phyloP scores from a whole-genome alignment of 2,113 vertebrate genomes.

The Platysternon megacephalum region DNA sequence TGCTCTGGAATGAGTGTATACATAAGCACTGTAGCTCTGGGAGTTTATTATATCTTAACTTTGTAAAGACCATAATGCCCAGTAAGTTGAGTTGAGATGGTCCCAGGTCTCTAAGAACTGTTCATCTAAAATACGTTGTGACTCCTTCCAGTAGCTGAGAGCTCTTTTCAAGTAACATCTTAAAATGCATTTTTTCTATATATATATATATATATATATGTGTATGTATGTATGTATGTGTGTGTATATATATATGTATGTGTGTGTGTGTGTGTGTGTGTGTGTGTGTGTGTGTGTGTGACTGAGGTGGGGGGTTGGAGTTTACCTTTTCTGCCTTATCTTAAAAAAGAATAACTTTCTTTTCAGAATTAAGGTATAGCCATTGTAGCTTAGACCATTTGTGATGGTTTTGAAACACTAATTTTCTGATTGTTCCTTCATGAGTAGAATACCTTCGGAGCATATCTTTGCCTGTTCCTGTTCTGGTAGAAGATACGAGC shows the following conservation, averaged over 20 bases:
- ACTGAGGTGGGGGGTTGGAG: neutral
- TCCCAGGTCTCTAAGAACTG: neutral
- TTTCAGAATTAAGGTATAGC: neutral
- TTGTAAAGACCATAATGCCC: neutral
- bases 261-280: neutral
- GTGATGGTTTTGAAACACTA: neutral
- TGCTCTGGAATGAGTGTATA: rapidly evolving
- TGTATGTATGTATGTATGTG: too few relatives aligned
- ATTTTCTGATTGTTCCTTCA: constrained; percentile 36
- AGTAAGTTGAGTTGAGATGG: neutral
- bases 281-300: neutral
- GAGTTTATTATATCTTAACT: neutral
- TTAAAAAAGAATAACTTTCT: neutral
- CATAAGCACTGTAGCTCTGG: neutral
- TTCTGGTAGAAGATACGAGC: constrained; percentile 95
- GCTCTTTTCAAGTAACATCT: neutral
- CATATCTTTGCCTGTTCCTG: constrained; percentile 95
- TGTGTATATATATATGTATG: neutral
- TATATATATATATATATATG: neutral
- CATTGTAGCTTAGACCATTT: neutral
- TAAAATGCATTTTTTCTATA: neutral
- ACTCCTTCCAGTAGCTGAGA: neutral
- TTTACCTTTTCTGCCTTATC: neutral
- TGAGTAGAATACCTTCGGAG: constrained; percentile 92
- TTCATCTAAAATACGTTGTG: neutral